Percentiles rank a stretch among this genome's conserved stretches.
phyloP scores from a whole-genome alignment of 2,888 invertebrate genomes.

The Lepidochrysops patricia region DNA sequence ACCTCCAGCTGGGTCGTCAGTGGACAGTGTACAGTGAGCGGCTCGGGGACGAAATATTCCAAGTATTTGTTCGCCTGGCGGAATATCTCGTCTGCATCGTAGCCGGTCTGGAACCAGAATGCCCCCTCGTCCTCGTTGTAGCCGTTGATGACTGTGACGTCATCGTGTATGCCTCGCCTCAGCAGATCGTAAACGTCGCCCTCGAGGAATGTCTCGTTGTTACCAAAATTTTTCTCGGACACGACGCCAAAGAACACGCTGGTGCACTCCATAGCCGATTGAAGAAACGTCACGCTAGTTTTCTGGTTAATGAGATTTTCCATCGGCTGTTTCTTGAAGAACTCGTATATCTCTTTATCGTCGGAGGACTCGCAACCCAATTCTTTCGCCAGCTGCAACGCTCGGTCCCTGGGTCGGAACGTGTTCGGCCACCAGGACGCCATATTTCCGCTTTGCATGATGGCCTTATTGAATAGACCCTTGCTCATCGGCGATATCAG shows the following conservation, averaged over 20 bases:
- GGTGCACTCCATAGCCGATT: slow-evolving; percentile 21
- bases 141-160: slow-evolving; percentile 80
- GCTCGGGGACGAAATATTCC: slow-evolving; percentile 39
- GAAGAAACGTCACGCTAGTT: not conserved
- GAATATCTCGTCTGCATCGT: slow-evolving; percentile 20
- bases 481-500: slow-evolving; percentile 57
- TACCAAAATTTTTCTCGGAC: slow-evolving; percentile 40
- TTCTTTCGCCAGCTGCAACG: slow-evolving; percentile 36
- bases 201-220: slow-evolving; percentile 39
- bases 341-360: slow-evolving; percentile 39
- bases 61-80: slow-evolving; percentile 32
- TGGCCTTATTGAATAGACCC: slow-evolving; percentile 62
- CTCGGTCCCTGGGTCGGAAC: slow-evolving; percentile 63
- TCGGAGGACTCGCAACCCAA: slow-evolving; percentile 42
- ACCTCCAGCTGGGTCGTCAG: slow-evolving; percentile 30
- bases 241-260: slow-evolving; percentile 33
- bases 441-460: slow-evolving; percentile 80
- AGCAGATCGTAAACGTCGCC: slow-evolving; percentile 21
- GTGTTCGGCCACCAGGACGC: slow-evolving; percentile 69
- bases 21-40: slow-evolving; percentile 26
- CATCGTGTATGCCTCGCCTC: slow-evolving; percentile 43
- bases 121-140: slow-evolving; percentile 80
- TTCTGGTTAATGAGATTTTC: slow-evolving; percentile 27
- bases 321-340: slow-evolving; percentile 39
- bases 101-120: slow-evolving; percentile 24